Evolutionary conservation across 2,113 vertebrate genomes (phyloP).

Genomic region (Puffinus mauretanicus): DNA sequence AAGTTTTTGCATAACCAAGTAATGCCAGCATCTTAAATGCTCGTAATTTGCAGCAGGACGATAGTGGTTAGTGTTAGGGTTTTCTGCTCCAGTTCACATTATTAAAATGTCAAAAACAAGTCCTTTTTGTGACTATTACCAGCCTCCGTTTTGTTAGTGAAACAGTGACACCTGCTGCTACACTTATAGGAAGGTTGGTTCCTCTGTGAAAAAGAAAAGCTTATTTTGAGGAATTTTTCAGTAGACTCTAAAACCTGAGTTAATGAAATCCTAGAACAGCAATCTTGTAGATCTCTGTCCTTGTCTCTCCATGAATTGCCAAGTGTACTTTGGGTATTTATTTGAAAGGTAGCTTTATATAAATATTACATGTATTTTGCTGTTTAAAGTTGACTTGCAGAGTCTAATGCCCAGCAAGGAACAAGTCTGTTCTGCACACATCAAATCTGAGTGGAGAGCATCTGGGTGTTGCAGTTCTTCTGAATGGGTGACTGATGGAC

Average conservation of each 20-base stretch:
- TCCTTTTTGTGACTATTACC: neutral
- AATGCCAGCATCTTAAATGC: neutral
- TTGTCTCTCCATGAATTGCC: neutral
- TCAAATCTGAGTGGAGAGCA: neutral
- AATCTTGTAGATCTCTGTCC: neutral
- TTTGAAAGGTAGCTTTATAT: neutral
- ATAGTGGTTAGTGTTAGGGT: neutral
- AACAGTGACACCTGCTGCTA: constrained; percentile 63
- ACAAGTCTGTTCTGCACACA: neutral
- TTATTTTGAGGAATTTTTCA: neutral
- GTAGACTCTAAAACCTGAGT: neutral
- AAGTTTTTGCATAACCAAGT: neutral
- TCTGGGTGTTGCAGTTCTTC: neutral
- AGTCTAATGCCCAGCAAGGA: neutral
- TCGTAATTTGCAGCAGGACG: neutral
- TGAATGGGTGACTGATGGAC: neutral
- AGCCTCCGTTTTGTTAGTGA: neutral
- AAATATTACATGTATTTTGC: neutral
- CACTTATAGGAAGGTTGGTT: neutral
- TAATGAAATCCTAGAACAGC: neutral
- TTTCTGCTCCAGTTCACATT: neutral
- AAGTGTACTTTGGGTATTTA: neutral
- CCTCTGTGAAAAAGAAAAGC: neutral
- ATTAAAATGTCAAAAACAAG: constrained; percentile 19
- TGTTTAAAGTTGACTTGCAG: neutral